Evolutionary conservation across 2,888 invertebrate genomes (phyloP).

Genomic region (Amphipyra tragopoginis): DNA sequence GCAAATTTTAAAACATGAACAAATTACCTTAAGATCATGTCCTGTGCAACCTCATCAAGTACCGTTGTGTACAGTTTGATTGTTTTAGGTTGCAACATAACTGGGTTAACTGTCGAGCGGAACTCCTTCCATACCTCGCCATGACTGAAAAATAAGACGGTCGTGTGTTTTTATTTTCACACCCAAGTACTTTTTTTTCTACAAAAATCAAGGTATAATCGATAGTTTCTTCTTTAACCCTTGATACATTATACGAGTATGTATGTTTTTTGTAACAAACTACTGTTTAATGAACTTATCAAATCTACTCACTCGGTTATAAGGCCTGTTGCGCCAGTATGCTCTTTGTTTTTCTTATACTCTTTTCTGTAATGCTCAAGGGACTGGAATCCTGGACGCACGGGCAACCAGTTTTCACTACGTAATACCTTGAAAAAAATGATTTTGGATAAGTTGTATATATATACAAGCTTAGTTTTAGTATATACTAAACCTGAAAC

Average conservation of each 20-base stretch:
- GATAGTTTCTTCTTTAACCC: too few relatives aligned
- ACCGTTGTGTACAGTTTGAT: constrained; percentile 91
- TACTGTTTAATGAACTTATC: background rate
- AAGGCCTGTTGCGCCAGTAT: constrained; percentile 20
- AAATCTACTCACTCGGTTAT: constrained; percentile 33
- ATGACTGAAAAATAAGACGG: constrained; percentile 87
- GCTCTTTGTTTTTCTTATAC: constrained; percentile 19
- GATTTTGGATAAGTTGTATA: too few relatives aligned
- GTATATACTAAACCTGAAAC: too few relatives aligned
- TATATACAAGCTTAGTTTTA: too few relatives aligned
- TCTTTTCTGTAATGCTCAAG: constrained; percentile 40
- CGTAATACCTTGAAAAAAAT: constrained; percentile 28
- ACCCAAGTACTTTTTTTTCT: too few relatives aligned
- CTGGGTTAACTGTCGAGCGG: constrained; percentile 93
- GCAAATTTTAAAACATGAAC: too few relatives aligned
- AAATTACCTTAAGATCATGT: constrained; percentile 91
- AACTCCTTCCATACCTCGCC: constrained; percentile 94
- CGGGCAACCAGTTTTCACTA: constrained; percentile 34
- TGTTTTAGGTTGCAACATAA: constrained; percentile 93
- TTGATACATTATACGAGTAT: too few relatives aligned
- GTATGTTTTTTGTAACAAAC: too few relatives aligned
- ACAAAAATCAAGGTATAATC: too few relatives aligned
- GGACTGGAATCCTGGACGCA: constrained; percentile 38
- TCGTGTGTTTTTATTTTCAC: too few relatives aligned
- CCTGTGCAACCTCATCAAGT: constrained; percentile 92